phyloP scores from a whole-genome alignment of 2,797 vertebrate genomes.

The Monodelphis domestica region DNA sequence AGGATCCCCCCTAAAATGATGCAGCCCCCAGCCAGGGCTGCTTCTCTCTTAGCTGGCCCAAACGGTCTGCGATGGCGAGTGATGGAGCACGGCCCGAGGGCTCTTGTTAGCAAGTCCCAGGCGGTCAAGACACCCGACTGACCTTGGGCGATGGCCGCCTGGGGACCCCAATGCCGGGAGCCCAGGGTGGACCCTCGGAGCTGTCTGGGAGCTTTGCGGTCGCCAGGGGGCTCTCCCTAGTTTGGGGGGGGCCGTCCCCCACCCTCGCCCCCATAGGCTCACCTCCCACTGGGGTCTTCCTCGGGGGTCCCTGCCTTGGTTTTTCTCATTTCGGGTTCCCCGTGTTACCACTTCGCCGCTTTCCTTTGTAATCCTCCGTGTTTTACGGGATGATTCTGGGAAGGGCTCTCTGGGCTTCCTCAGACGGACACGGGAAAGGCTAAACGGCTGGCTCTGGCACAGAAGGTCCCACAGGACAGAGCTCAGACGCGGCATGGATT shows the following conservation, averaged over 20 bases:
- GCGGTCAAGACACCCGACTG: conserved; percentile 42
- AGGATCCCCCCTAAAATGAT: conserved; percentile 64
- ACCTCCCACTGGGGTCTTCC: not conserved
- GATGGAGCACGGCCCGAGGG: conserved; percentile 56
- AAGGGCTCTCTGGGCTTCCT: not conserved
- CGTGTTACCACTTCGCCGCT: not conserved
- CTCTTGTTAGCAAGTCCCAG: conserved; percentile 64
- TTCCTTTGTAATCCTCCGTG: not conserved
- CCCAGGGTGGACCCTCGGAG: not conserved
- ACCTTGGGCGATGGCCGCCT: no score
- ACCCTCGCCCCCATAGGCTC: no score
- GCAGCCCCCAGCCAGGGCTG: conserved; percentile 65
- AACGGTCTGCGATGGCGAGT: conserved; percentile 57
- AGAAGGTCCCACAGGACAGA: not conserved
- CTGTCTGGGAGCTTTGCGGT: not conserved
- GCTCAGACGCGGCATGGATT: no score
- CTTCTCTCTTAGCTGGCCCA: conserved; percentile 58
- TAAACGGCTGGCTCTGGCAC: not conserved
- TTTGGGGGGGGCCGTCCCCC: no score
- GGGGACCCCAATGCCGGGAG: no score
- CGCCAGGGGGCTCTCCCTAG: not conserved
- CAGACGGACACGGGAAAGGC: not conserved
- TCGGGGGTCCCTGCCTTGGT: not conserved
- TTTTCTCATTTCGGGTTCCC: not conserved
- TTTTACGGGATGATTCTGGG: not conserved